These are phyloP conservation scores for Teleogryllus occipitalis DNA, from an alignment of 1,140 invertebrate species.

Conservation along the genomic window DNA sequence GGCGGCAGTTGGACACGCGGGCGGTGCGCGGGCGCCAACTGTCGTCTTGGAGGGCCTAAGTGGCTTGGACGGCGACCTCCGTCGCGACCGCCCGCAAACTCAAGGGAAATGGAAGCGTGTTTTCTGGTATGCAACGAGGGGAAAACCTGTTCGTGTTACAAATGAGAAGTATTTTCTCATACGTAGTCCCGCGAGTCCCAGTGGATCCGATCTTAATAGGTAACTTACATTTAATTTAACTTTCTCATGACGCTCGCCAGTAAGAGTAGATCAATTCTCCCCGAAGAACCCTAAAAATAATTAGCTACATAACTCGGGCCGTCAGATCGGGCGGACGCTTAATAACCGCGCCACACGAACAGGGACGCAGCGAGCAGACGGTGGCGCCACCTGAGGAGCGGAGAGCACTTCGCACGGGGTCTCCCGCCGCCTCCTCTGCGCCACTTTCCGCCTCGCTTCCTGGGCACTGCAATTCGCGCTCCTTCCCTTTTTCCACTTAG, in stretches of 20 bases:
- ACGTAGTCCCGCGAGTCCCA: not conserved
- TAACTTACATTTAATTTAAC: not conserved
- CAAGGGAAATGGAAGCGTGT: not conserved
- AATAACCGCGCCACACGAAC: not conserved
- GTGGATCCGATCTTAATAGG: not conserved
- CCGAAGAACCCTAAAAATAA: not conserved
- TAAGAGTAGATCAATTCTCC: not conserved
- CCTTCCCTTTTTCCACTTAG: no score
- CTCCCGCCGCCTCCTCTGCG: no score
- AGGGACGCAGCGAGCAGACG: not conserved
- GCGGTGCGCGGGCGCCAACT: no score
- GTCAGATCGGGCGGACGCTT: not conserved
- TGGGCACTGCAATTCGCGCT: no score
- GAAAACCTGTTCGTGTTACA: not conserved
- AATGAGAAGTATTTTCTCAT: conserved; percentile 2
- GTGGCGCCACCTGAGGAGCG: no score
- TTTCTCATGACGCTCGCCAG: not conserved
- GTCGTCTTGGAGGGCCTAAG: no score
- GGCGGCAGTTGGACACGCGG: no score
- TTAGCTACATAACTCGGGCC: not conserved
- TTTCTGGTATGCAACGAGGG: not conserved
- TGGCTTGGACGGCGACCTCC: no score
- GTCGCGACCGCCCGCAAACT: not conserved
- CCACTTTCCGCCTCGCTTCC: no score
- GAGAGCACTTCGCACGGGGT: no score